Base-by-base conservation (phyloP, 2,797 vertebrate species). In the Hybognathus amarus region DNA sequence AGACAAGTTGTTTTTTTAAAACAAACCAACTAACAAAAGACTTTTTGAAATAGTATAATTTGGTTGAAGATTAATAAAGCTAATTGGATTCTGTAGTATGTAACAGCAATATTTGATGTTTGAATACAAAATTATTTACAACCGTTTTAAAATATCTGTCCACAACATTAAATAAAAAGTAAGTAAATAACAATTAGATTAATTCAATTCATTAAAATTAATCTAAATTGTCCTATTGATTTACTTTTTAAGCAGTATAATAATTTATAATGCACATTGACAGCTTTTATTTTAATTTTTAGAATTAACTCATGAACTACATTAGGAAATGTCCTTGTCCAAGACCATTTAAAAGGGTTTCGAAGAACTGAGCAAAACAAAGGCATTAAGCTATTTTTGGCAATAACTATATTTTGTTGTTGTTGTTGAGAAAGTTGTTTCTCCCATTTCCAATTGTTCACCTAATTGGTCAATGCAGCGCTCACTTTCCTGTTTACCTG, bases 401-500 rank as follows among this genome's bases (percentile, higher is more conserved):
- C 22, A 40, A 13, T 50, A n/a, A 30, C 45, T 50, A 6, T 50
- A 30, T 38, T 66, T 20, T 67, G 36, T 24, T 66, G 8, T 74
- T 40, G 33, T 30, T 36, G 36, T 47, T 59, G 42, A 45, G 38
- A 38, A 24, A 22, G 30, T 36, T 1, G 61, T n/a, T 47, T 40
- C 47, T n/a, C 17, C 36, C 17, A 20, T 67, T 22, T 66, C 33
- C 45, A 76, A 59, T 67, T 74, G 45, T 79, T 86, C 63, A 64
- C 22, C 45, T 27, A 75, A 84, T 66, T 30, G 80, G 38, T 82
- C 82, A 40, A 1, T 69, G 54, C 50, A 20, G 64, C 40, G 78
- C 18, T 20, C 20, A 82, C 88, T 78, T 94, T 95, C 93, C 94
- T 94, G 94, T 94, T 95, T 94, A 94, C 91, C 88, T 83, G n/a